phyloP scores from a whole-genome alignment of 1,140 invertebrate genomes.

The Apis laboriosa region DNA sequence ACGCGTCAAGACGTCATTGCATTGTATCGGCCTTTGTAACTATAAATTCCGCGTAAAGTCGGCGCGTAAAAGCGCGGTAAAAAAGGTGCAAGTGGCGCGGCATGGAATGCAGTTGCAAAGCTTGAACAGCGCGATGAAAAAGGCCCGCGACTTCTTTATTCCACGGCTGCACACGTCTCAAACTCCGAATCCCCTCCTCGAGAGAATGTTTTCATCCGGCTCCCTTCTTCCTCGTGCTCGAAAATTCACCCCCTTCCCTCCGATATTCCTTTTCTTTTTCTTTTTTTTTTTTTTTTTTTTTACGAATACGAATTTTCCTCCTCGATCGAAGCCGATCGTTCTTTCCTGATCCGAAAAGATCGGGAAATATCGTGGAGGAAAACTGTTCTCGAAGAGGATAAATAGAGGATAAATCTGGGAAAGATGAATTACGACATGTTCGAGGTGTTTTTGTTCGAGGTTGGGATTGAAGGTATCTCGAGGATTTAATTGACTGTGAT shows the following conservation, averaged over 20 bases:
- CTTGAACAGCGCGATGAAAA: slow-evolving; percentile 4
- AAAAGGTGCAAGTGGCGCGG: slow-evolving; percentile 38
- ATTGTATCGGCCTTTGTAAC: slow-evolving; percentile 37
- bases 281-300: no score
- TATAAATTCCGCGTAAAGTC: slow-evolving; percentile 47
- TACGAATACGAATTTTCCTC: neutral
- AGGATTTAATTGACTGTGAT: neutral
- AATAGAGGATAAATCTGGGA: neutral
- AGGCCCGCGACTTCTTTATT: slow-evolving; percentile 9
- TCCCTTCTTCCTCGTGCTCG: neutral
- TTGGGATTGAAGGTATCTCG: neutral
- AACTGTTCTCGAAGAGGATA: neutral
- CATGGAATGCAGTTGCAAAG: slow-evolving; percentile 31
- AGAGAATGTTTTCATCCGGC: neutral
- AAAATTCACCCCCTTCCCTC: neutral
- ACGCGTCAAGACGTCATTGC: slow-evolving; percentile 26
- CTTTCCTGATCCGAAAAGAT: no score
- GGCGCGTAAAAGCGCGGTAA: slow-evolving; percentile 54
- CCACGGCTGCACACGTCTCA: neutral
- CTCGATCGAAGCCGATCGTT: neutral
- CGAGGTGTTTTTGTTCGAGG: neutral
- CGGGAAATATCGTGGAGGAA: neutral
- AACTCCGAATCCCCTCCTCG: neutral
- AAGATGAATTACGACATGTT: neutral
- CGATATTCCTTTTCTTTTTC: neutral